These are phyloP conservation scores for Etia nguti DNA, from an alignment of 2,113 vertebrate genomes.

Conservation along the genomic window DNA sequence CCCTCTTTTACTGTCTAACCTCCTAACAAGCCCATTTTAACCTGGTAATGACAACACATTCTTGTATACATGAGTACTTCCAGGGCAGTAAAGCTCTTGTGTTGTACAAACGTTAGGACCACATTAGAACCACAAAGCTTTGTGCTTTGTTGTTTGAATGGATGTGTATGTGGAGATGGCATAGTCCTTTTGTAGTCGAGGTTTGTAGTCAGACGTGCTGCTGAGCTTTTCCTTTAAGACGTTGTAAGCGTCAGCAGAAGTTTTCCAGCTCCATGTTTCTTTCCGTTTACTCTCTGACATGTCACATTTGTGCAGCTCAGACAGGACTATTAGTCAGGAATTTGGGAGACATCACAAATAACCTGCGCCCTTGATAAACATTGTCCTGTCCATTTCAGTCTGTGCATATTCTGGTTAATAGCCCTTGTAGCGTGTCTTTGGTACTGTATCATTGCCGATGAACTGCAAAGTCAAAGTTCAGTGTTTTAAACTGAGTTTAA, in stretches of 20 bases:
- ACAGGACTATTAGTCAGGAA: background rate
- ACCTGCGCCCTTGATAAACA: background rate
- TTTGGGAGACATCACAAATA: background rate
- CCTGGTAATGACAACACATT: background rate
- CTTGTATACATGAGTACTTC: background rate
- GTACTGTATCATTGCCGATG: background rate
- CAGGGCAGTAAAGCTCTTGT: background rate
- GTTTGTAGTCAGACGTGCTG: background rate
- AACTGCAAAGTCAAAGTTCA: background rate
- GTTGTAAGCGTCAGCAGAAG: background rate
- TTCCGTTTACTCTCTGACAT: background rate
- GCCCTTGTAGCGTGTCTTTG: rapidly evolving
- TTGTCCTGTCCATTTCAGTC: background rate
- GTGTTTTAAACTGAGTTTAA: background rate
- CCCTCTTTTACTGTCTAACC: background rate
- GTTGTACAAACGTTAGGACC: background rate
- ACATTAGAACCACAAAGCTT: background rate
- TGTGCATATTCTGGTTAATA: background rate
- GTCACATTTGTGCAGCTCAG: background rate
- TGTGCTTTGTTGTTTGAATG: background rate
- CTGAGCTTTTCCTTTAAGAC: background rate
- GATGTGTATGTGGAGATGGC: background rate
- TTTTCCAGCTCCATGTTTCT: background rate
- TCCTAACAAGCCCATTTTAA: background rate
- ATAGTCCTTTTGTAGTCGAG: rapidly evolving